A percentile compares a stretch with the other conserved stretches of the same genome.
phyloP scores from a whole-genome alignment of 37 sponge, comb jelly and placozoan species.

The Spongilla lacustris region DNA sequence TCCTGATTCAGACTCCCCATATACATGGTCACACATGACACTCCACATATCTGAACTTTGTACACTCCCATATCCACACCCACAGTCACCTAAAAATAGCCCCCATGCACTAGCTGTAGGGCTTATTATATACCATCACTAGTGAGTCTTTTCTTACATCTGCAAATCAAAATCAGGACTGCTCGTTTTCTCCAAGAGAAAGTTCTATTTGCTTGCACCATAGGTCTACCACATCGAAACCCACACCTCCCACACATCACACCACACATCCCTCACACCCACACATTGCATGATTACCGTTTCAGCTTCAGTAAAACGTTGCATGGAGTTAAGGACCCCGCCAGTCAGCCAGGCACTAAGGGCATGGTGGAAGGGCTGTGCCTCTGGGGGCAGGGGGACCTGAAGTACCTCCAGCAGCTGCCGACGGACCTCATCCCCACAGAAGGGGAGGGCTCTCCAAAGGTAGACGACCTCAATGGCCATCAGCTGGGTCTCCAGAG shows the following conservation, averaged over 20 bases:
- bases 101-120: too few relatives aligned
- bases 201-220: too few relatives aligned
- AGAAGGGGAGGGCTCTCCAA: slow-evolving; percentile 82
- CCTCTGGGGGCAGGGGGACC: slow-evolving; percentile 35
- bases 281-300: slow-evolving; percentile 52
- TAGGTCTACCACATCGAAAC: too few relatives aligned
- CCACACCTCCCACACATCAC: neutral
- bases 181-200: too few relatives aligned
- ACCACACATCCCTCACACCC: neutral
- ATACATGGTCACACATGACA: too few relatives aligned
- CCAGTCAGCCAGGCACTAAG: slow-evolving; percentile 65
- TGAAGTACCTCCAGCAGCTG: slow-evolving; percentile 59
- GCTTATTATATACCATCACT: too few relatives aligned
- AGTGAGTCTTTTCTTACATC: too few relatives aligned
- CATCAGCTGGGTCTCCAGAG: slow-evolving; percentile 55
- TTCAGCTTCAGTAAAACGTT: slow-evolving; percentile 50
- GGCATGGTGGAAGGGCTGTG: slow-evolving; percentile 51
- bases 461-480: slow-evolving; percentile 83
- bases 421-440: slow-evolving; percentile 33
- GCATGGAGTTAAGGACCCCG: slow-evolving; percentile 42
- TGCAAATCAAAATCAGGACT: too few relatives aligned
- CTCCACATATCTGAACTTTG: too few relatives aligned
- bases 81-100: too few relatives aligned
- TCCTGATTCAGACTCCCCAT: too few relatives aligned
- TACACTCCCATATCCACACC: too few relatives aligned